Base-by-base conservation (phyloP, 2,888 invertebrate species). In the Eilema depressum region DNA sequence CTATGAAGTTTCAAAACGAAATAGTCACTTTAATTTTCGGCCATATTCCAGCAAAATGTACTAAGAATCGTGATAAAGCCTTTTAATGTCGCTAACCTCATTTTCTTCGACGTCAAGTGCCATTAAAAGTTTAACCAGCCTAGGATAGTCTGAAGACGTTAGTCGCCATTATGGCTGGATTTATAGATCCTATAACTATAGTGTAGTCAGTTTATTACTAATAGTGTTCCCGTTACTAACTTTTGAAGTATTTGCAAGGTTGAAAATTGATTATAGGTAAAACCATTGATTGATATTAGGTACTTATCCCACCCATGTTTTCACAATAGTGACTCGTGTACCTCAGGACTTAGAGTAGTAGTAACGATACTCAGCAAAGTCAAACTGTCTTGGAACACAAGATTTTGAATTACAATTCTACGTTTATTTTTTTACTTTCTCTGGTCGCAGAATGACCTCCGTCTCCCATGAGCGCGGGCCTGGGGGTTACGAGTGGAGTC, bases 111-210 rank as follows among this genome's bases (percentile, higher is more conserved):
- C 86, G 88, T 88, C 88, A 90, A 91, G 91, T 88, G 88, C 90
- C 87, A 90, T 92, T 91, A 91, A 90, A 92, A 92, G 88, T 91
- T 92, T 85, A 85, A 87, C 86, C 79, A 75, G 86, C 80, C 88
- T 85, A 86, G 85, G 81, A 81, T 84, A 81, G 83, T 78, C 81
- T 76, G 30, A 77, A 81, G 80, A 77, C 77, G 75, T 70, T 78
- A 78, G 74, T 81, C 75, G 77, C 74, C 77, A 85, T 86, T 83
- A 86, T 82, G 81, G 75, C 75, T 74, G 78, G 83, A 86, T 89
- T 90, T 88, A 89, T 86, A 81, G 72, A 65, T 71, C 75, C 78
- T 78, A 83, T 86, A 64, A 60, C 41, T 60, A 59, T 66, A 25
- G 28, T 37, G 25, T 26, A 60, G 37, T 41, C 25, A 77, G 83